Conservation (phyloP, 2,888 invertebrate genomes). For the Leptopterna dolabrata region DNA sequence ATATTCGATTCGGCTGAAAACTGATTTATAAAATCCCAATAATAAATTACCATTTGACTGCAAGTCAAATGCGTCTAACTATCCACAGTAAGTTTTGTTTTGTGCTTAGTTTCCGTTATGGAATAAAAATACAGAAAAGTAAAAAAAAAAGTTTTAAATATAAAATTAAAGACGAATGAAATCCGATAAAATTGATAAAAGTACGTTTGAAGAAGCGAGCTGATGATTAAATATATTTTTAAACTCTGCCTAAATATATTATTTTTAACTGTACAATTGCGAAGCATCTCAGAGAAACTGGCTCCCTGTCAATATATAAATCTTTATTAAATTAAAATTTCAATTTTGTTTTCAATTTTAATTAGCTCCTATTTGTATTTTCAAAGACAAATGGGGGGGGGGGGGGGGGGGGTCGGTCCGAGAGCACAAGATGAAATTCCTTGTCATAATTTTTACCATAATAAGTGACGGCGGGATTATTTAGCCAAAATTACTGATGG, state of each 20-base stretch:
- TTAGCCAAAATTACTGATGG: not conserved
- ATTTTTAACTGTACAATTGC: slow-evolving; percentile 39
- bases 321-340: not conserved
- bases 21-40: not conserved
- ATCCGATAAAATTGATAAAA: slow-evolving; percentile 38
- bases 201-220: slow-evolving; percentile 55
- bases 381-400: not conserved
- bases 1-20: not conserved
- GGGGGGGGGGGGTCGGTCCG: not conserved
- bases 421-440: not conserved
- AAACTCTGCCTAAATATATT: slow-evolving; percentile 34
- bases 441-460: not conserved
- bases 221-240: slow-evolving; percentile 46
- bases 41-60: not conserved
- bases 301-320: slow-evolving; percentile 27
- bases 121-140: not conserved
- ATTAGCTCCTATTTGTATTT: not conserved
- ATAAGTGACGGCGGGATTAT: no score
- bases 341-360: not conserved
- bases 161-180: slow-evolving; percentile 15
- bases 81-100: not conserved
- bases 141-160: slow-evolving; percentile 9
- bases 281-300: not conserved
- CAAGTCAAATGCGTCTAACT: not conserved
- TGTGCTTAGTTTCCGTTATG: slow-evolving; percentile 11